These are phyloP conservation scores for Pogonus chalceus DNA, from an alignment of 1,140 invertebrate genomes.

Conservation along the genomic window DNA sequence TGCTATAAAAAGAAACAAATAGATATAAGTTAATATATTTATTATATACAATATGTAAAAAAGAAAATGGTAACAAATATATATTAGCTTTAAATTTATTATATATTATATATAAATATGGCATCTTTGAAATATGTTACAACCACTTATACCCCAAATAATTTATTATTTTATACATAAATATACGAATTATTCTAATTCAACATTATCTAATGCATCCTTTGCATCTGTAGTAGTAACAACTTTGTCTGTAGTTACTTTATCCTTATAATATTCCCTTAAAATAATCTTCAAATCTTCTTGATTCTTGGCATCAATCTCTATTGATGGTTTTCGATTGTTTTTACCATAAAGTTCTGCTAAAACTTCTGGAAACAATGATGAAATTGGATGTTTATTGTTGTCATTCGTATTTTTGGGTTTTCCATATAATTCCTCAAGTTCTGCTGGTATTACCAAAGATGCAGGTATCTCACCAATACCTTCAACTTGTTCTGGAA, in stretches of 20 bases:
- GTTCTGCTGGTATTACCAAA: conserved; percentile 23
- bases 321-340: too few relatives aligned
- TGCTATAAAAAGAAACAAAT: too few relatives aligned
- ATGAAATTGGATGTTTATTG: too few relatives aligned
- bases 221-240: conserved; percentile 2
- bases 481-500: conserved; percentile 11
- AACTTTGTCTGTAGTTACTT: conserved; percentile 1
- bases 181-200: neutral
- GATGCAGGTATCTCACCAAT: conserved; percentile 33
- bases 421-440: conserved; percentile 1
- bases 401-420: neutral
- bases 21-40: neutral
- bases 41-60: conserved; percentile 6
- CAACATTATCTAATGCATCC: conserved; percentile 10
- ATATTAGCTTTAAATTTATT: neutral
- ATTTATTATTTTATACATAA: neutral
- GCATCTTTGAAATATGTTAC: neutral
- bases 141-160: neutral
- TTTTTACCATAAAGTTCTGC: too few relatives aligned
- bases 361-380: too few relatives aligned
- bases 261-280: too few relatives aligned
- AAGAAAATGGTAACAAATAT: conserved; percentile 2
- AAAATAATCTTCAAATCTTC: too few relatives aligned
- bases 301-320: too few relatives aligned
- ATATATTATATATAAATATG: neutral